phyloP scores from a whole-genome alignment of 2,797 vertebrate species.

The Pyrocephalus nanus region DNA sequence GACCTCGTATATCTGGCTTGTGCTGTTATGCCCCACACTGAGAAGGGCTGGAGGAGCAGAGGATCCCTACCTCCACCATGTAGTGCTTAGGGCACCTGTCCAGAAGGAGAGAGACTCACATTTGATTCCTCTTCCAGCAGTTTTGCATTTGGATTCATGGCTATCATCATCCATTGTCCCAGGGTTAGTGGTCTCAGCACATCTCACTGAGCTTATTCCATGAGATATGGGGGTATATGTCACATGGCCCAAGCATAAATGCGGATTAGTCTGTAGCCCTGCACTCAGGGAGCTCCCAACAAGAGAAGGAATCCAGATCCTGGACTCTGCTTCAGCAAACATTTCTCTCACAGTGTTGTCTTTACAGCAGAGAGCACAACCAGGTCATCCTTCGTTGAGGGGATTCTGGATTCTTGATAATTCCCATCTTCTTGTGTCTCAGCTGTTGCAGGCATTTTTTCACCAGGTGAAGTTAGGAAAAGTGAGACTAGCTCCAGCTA shows the following conservation, averaged over 20 bases:
- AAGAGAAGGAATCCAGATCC: not conserved
- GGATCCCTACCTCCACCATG: not conserved
- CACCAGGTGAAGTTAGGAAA: not conserved
- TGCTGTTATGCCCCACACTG: not conserved
- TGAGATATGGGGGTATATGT: rapidly evolving
- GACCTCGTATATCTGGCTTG: not conserved
- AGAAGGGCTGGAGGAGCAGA: not conserved
- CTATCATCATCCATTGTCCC: not conserved
- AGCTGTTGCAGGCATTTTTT: not conserved
- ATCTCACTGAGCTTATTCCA: not conserved
- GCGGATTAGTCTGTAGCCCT: not conserved
- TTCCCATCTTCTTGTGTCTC: not conserved
- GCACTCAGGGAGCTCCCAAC: not conserved
- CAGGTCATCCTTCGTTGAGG: not conserved
- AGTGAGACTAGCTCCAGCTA: not conserved
- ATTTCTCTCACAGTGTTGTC: not conserved
- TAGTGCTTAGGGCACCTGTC: not conserved
- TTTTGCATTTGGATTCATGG: not conserved
- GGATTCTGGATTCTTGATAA: not conserved
- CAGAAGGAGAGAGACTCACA: not conserved
- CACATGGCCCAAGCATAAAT: not conserved
- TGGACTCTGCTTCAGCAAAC: not conserved
- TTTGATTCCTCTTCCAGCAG: not conserved
- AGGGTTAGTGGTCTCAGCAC: not conserved
- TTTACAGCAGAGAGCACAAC: not conserved